Base-by-base conservation (phyloP, 53 echinoderm and acorn worm species). In the Echinarachnius parma region DNA sequence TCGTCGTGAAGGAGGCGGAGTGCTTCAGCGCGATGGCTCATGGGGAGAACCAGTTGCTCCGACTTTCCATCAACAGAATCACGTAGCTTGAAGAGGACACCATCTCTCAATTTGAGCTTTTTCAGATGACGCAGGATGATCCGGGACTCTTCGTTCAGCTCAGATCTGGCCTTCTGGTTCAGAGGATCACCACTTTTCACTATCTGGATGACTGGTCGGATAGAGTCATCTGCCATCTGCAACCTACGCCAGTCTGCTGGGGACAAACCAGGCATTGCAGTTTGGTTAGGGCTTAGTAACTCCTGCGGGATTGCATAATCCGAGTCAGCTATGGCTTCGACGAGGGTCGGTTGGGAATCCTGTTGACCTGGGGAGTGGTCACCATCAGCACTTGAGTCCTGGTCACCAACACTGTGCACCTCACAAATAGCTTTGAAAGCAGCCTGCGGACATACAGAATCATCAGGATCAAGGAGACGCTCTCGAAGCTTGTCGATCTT, bases 241-340 rank as follows among this genome's bases (percentile, higher is more conserved):
- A 58, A 23, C 14, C 44, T 60, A 0, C 29, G 22, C 81, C 81
- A 80, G 31, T 80, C 61, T 2, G 13, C 14, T 8, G 3, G 1
- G 2, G 11, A 36, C n/a, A 67, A 16, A 9, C 42, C 31, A 2
- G 80, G 80, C 9, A 72, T 20, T 2, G 68, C 44, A 10, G 61
- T 28, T 30, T 75, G 74, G 0, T 63, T 63, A 18, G 34, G 75
- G 34, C 42, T 13, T 9, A 7, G 7, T 39, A 75, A 53, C 11
- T 52, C 63, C 10, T 50, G 28, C 21, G 65, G 82, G 20, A 82
- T 50, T 0, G 82, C 75, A 13, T 34, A 27, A 1, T 61, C 3
- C 4, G 54, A 75, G 21, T 75, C 63, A 3, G 44, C 75, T 20
- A 82, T 49, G 11, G 52, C 49, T 49, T 74, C 82, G n/a, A 82